Evolutionary conservation across 1,140 invertebrate genomes (phyloP).

Genomic region (Calycopis cecrops): DNA sequence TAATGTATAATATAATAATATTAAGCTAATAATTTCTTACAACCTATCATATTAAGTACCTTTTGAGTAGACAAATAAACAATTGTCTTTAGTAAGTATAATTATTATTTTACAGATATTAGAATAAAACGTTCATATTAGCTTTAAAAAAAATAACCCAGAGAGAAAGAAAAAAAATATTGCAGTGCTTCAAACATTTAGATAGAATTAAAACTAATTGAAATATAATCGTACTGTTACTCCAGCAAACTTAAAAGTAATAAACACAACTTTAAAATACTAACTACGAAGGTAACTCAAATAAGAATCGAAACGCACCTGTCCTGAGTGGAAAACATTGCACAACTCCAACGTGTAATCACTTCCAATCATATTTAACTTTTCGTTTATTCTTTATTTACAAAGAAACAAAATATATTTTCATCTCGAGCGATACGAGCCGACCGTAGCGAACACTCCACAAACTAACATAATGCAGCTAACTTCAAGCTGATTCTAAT

Average conservation of each 20-base stretch:
- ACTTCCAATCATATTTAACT: conserved; percentile 80
- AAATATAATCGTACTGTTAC: background rate
- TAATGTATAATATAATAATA: too few species aligned
- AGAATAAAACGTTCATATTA: too few species aligned
- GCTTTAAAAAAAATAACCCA: too few species aligned
- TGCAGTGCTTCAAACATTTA: too few species aligned
- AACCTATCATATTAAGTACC: too few species aligned
- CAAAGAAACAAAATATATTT: conserved; percentile 33
- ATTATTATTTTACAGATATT: too few species aligned
- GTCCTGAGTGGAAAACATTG: conserved; percentile 92
- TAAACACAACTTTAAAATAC: background rate
- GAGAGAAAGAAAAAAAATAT: too few species aligned
- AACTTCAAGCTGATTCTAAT: conserved; percentile 41
- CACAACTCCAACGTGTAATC: conserved; percentile 91
- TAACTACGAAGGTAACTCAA: background rate
- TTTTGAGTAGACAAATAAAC: too few species aligned
- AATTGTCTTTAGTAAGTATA: too few species aligned
- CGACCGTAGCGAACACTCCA: conserved; percentile 21
- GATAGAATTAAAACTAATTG: too few species aligned
- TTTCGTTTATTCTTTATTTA: conserved; percentile 17
- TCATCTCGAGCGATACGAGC: conserved; percentile 32
- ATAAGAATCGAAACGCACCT: conserved; percentile 75
- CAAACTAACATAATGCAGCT: conserved; percentile 40
- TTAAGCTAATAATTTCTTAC: too few species aligned
- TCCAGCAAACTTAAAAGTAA: too few species aligned